Conservation (phyloP, 2,888 invertebrate species). For the Osmoderma eremita region DNA sequence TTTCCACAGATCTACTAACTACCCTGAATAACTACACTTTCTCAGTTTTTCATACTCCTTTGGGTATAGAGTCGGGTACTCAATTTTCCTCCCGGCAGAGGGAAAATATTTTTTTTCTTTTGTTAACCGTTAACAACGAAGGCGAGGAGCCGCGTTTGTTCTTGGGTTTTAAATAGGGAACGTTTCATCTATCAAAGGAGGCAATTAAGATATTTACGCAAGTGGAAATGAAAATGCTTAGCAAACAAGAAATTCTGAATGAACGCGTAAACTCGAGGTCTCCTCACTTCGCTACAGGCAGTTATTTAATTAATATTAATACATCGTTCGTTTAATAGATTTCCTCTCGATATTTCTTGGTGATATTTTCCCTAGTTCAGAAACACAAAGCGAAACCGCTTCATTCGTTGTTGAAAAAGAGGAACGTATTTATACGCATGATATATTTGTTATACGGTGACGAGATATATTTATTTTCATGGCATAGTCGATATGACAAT, state of each 20-base stretch:
- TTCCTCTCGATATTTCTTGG: conserved; percentile 46
- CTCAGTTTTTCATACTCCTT: too few relatives aligned
- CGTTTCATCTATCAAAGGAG: conserved; percentile 38
- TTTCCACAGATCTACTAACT: too few relatives aligned
- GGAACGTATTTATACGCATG: background rate
- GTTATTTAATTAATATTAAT: conserved; percentile 47
- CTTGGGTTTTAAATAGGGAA: conserved; percentile 30
- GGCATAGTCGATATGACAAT: too few relatives aligned
- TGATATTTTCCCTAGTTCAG: conserved; percentile 36
- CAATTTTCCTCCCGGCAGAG: background rate
- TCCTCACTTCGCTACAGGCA: conserved; percentile 28
- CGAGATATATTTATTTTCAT: background rate
- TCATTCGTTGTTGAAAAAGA: background rate
- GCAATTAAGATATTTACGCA: conserved; percentile 41
- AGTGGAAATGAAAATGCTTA: conserved; percentile 38
- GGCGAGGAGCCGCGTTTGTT: conserved; percentile 15
- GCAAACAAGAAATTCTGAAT: conserved; percentile 37
- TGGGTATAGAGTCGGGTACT: background rate
- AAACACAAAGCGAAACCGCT: conserved; percentile 12
- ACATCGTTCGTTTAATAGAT: conserved; percentile 47
- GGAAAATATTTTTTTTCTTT: background rate
- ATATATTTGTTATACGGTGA: background rate
- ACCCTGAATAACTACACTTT: too few relatives aligned
- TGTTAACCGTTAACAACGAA: conserved; percentile 17
- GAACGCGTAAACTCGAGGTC: conserved; percentile 21